These are phyloP conservation scores for Pogonomyrmex californicus DNA, from an alignment of 1,140 invertebrate genomes.

Conservation along the genomic window DNA sequence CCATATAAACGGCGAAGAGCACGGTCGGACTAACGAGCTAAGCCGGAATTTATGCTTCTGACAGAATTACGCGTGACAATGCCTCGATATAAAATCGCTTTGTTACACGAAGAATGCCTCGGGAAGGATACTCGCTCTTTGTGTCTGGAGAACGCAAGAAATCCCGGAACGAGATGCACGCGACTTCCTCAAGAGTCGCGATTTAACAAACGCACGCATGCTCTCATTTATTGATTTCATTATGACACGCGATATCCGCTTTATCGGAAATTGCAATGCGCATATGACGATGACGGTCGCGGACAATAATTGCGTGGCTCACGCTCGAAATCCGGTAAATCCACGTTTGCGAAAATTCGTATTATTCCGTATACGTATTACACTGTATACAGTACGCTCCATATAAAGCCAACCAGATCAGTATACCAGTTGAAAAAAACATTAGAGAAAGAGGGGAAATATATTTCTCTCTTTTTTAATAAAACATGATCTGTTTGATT, in stretches of 20 bases:
- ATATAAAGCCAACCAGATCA: background rate
- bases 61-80: constrained; percentile 35
- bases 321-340: constrained; percentile 25
- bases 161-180: background rate
- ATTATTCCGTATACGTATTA: constrained; percentile 15
- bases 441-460: background rate
- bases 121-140: background rate
- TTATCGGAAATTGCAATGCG: constrained; percentile 36
- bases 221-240: constrained; percentile 57
- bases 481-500: background rate
- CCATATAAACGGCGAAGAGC: constrained; percentile 20
- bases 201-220: constrained; percentile 49
- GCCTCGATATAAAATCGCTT: constrained; percentile 15
- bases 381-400: background rate
- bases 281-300: constrained; percentile 28
- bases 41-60: constrained; percentile 52
- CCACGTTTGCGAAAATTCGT: constrained; percentile 19
- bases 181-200: background rate
- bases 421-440: background rate
- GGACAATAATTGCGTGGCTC: constrained; percentile 43
- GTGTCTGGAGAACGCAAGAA: background rate
- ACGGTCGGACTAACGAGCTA: constrained; percentile 48
- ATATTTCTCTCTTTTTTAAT: background rate
- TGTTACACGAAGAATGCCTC: background rate
- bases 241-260: constrained; percentile 30